Evolutionary conservation across 2,797 vertebrate genomes (phyloP), one percentile per base, ranked within the genome.

Genomic region (Macroramphosus scolopax): DNA sequence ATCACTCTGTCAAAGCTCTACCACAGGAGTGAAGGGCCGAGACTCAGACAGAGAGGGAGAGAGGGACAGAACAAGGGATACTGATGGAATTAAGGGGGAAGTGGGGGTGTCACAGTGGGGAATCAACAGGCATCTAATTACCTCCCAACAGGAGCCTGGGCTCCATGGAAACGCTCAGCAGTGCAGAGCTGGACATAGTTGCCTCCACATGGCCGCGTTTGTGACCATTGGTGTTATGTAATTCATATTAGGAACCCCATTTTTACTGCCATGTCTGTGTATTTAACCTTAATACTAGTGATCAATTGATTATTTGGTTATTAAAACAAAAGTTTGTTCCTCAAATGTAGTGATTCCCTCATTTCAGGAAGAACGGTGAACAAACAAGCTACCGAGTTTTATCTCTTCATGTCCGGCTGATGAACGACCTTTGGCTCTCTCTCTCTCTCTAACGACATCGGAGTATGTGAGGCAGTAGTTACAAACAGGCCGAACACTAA

Each of bases 41-140:
- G 32, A 36, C 29, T 20, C 18, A 9, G 37, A 35, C 14, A 12
- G 16, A 7, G 14, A 14, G 26, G 3, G 31, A 5, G 2, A 20
- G 22, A 36, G 38, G 40, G 35, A 44, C 29, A 33, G 43, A 41
- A 45, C 25, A 47, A 28, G 55, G 34, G 61, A 49, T 71, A 74
- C 31, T 32, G 47, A 65, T 68, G 25, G 73, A 66, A 55, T 71
- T 58, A 64, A 50, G 55, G 30, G 25, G 48, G 40, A 55, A 51
- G 47, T 40, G 42, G 38, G 47, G 58, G 26, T 14, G 34, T 67
- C 66, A 37, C 59, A 51, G 58, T 49, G n/a, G 77, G 59, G 61
- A 62, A 61, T 68, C 55, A 71, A 77, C 78, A 73, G 75, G 69
- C 76, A 72, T 79, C 78, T 83, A 86, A 84, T 85, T 83, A 80